Conservation (phyloP, 2,888 invertebrate species). For the Eristalis tenax region DNA sequence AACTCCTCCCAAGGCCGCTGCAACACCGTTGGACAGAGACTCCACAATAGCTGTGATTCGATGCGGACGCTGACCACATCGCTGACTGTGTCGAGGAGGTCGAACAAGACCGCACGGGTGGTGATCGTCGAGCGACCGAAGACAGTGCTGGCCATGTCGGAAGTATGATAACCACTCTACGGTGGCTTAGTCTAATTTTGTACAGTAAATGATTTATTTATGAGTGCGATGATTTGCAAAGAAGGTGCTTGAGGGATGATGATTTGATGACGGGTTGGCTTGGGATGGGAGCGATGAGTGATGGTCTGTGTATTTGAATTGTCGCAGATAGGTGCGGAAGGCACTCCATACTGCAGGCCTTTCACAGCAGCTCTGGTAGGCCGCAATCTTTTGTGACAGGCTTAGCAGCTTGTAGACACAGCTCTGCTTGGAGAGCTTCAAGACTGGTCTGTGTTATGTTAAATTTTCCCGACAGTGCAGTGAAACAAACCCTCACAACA, state of each 20-base stretch:
- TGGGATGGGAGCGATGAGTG: too few species aligned
- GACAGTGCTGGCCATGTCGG: slow-evolving; percentile 79
- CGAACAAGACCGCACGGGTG: slow-evolving; percentile 77
- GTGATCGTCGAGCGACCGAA: slow-evolving; percentile 79
- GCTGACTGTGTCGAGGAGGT: slow-evolving; percentile 79
- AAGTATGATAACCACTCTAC: slow-evolving; percentile 78
- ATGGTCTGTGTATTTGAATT: too few species aligned
- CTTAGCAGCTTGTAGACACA: too few species aligned
- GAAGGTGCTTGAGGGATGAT: background rate
- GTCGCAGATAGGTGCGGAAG: too few species aligned
- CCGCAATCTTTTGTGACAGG: too few species aligned
- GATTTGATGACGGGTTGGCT: slow-evolving; percentile 4
- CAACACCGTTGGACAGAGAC: slow-evolving; percentile 79
- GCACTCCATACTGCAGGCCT: too few species aligned
- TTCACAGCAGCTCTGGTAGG: too few species aligned
- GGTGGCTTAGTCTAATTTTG: slow-evolving; percentile 74
- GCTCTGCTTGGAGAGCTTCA: too few species aligned
- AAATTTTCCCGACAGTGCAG: too few species aligned
- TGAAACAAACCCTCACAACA: too few species aligned
- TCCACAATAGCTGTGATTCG: slow-evolving; percentile 81
- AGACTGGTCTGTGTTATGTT: too few species aligned
- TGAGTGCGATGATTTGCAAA: slow-evolving; percentile 28
- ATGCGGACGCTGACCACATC: slow-evolving; percentile 81
- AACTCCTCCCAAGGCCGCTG: slow-evolving; percentile 79
- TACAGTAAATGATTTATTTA: slow-evolving; percentile 72